Evolutionary conservation across 2,797 vertebrate genomes (phyloP).

Genomic region (Cyprinella venusta): DNA sequence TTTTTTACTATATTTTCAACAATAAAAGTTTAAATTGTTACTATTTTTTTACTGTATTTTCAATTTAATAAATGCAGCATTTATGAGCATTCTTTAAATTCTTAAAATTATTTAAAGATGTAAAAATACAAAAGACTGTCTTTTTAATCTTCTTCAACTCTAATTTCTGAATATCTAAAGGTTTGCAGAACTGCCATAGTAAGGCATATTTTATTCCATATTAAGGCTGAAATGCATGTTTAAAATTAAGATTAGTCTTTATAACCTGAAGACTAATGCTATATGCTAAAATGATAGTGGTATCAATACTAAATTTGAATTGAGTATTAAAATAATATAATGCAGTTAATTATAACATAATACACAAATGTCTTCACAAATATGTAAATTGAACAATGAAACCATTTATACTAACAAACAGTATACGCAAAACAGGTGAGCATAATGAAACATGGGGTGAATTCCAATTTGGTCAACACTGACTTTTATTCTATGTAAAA

Average conservation of each 20-base stretch:
- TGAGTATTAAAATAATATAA: background rate
- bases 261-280: background rate
- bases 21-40: background rate
- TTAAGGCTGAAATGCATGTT: background rate
- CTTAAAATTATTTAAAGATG: background rate
- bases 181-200: background rate
- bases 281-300: background rate
- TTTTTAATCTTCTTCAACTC: background rate
- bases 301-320: background rate
- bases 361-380: background rate
- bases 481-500: background rate
- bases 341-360: background rate
- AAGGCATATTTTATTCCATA: background rate
- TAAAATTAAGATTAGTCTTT: background rate
- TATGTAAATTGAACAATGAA: background rate
- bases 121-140: background rate
- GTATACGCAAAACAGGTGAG: conserved; percentile 13
- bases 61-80: background rate
- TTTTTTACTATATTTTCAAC: background rate
- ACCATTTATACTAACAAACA: conserved; percentile 4
- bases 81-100: no score
- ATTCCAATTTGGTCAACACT: background rate
- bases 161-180: background rate
- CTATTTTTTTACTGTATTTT: background rate
- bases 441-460: background rate